These are phyloP conservation scores for Stegastes partitus DNA, from an alignment of 2,113 vertebrate species.

Conservation along the genomic window DNA sequence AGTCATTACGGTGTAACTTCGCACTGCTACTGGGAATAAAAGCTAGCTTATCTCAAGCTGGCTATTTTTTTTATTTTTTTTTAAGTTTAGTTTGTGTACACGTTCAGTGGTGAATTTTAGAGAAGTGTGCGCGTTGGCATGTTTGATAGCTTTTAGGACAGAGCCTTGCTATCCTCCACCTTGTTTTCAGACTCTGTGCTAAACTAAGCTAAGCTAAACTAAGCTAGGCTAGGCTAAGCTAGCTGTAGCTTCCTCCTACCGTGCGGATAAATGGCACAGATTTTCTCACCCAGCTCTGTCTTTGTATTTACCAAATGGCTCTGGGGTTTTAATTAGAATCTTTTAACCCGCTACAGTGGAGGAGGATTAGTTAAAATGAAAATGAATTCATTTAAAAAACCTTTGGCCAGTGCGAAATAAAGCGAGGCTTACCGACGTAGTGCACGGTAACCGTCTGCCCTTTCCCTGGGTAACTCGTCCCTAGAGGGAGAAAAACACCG, in stretches of 20 bases:
- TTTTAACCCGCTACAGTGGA: too few relatives aligned
- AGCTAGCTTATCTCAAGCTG: accelerated
- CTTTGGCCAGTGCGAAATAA: neutral
- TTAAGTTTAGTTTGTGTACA: neutral
- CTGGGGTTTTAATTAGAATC: accelerated
- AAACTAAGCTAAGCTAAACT: neutral
- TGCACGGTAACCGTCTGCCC: conserved; percentile 54
- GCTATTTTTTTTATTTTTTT: too few relatives aligned
- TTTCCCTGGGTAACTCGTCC: neutral
- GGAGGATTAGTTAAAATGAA: neutral
- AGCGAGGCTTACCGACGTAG: conserved; percentile 64
- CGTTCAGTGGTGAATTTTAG: too few relatives aligned
- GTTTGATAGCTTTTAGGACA: neutral
- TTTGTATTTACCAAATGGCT: neutral
- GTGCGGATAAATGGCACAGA: too few relatives aligned
- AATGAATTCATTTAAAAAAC: neutral
- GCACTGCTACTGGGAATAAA: neutral
- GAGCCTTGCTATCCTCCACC: neutral
- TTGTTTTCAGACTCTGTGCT: neutral
- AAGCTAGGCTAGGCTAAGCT: neutral
- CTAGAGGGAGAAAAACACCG: conserved; percentile 23
- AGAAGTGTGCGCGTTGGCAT: neutral
- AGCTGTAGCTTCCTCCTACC: neutral
- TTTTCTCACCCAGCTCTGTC: neutral
- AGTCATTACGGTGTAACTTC: conserved; percentile 6